Evolutionary conservation across 1,140 invertebrate genomes (phyloP).

Genomic region (Drusus annulatus): DNA sequence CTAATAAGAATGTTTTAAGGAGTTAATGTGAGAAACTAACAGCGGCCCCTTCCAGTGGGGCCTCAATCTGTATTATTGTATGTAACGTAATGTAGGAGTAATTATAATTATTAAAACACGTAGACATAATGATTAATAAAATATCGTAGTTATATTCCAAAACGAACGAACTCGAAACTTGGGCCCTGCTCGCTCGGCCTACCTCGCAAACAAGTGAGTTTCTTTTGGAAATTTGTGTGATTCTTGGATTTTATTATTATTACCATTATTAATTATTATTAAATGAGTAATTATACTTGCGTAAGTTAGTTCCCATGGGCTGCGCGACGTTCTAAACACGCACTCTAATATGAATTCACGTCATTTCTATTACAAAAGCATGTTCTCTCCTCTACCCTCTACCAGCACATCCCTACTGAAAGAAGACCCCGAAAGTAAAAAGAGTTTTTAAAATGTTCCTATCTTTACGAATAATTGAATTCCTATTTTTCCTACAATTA

Average conservation of each 20-base stretch:
- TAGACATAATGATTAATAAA: constrained; percentile 58
- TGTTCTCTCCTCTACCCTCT: no score
- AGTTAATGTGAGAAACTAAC: constrained; percentile 58
- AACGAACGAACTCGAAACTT: constrained; percentile 79
- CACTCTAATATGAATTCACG: not conserved
- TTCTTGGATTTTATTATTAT: constrained; percentile 73
- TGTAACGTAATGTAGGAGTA: constrained; percentile 59
- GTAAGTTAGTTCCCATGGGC: constrained; percentile 48
- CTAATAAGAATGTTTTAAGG: constrained; percentile 58
- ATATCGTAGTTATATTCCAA: constrained; percentile 70
- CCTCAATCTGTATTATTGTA: constrained; percentile 59
- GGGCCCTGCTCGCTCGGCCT: constrained; percentile 76
- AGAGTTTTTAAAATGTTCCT: no score
- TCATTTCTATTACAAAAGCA: no score
- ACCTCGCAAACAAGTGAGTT: constrained; percentile 80
- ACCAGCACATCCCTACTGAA: no score
- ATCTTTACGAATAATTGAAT: no score
- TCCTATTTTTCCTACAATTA: no score
- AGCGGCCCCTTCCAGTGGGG: constrained; percentile 19
- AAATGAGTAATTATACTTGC: constrained; percentile 53
- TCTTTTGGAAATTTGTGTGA: constrained; percentile 81
- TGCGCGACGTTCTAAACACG: constrained; percentile 10
- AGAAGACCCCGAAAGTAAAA: no score
- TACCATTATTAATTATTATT: constrained; percentile 58
- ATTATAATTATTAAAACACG: constrained; percentile 59